These are phyloP conservation scores for Andricus quercusramuli DNA, from an alignment of 2,888 invertebrate species.

Conservation along the genomic window DNA sequence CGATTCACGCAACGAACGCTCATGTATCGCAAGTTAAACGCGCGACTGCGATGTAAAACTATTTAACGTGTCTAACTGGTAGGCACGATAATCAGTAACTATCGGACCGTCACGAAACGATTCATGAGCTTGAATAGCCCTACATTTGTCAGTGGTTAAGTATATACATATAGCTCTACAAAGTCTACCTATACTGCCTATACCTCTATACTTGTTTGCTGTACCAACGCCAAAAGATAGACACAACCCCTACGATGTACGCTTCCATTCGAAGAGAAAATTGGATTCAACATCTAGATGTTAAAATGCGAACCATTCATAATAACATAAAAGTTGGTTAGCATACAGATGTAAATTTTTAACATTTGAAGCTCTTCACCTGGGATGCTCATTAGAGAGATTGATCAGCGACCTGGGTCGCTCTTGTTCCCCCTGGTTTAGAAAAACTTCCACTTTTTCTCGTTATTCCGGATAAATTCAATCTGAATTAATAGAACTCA, in stretches of 20 bases:
- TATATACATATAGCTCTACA: not conserved
- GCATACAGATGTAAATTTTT: no score
- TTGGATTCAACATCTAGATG: not conserved
- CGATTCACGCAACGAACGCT: slow-evolving; percentile 59
- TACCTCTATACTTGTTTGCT: not conserved
- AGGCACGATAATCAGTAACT: slow-evolving; percentile 65
- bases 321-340: no score
- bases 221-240: not conserved
- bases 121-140: slow-evolving; percentile 36
- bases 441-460: no score
- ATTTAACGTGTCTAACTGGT: slow-evolving; percentile 59
- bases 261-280: not conserved
- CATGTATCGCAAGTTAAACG: slow-evolving; percentile 65
- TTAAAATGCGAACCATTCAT: no score
- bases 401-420: no score
- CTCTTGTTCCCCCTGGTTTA: no score
- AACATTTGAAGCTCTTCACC: no score
- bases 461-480: no score
- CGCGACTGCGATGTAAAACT: slow-evolving; percentile 64
- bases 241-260: not conserved
- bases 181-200: not conserved
- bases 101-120: slow-evolving; percentile 47
- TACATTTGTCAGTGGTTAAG: slow-evolving; percentile 40
- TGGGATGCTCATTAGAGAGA: no score
- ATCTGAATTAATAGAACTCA: no score